A percentile compares a stretch with the other conserved stretches of the same genome.
Conservation (phyloP, 2,888 invertebrate genomes). For the Schizotus pectinicornis region DNA sequence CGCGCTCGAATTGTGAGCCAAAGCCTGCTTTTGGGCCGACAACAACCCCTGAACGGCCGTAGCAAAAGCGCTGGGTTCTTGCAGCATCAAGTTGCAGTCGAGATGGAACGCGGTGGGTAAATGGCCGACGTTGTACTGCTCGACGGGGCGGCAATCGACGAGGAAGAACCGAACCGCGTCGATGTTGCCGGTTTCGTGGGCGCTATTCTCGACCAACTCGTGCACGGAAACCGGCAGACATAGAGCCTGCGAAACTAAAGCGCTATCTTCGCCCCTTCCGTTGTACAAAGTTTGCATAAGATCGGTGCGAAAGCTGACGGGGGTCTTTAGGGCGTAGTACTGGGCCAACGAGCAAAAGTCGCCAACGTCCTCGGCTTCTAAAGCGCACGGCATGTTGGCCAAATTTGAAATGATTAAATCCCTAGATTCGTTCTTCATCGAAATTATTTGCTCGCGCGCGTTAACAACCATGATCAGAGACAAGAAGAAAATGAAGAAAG, state of each 20-base stretch:
- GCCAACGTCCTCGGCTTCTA: constrained; percentile 92
- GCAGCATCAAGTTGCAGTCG: constrained; percentile 96
- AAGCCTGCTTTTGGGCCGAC: constrained; percentile 85
- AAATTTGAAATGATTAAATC: constrained; percentile 63
- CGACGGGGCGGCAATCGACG: constrained; percentile 95
- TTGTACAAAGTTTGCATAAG: constrained; percentile 68
- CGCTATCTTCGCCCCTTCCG: constrained; percentile 42
- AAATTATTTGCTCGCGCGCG: constrained; percentile 84
- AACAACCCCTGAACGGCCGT: constrained; percentile 93
- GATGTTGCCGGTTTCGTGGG: constrained; percentile 66
- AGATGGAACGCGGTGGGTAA: constrained; percentile 97
- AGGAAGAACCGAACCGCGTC: constrained; percentile 85
- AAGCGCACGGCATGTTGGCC: constrained; percentile 75
- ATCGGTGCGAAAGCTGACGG: constrained; percentile 89
- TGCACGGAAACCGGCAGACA: constrained; percentile 96
- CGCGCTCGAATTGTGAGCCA: constrained; percentile 85
- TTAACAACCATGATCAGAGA: constrained; percentile 95
- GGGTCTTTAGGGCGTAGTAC: constrained; percentile 93
- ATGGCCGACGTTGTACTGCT: constrained; percentile 97
- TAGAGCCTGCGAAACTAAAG: constrained; percentile 77
- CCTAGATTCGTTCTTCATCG: constrained; percentile 75
- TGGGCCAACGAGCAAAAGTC: constrained; percentile 98
- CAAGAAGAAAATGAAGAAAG: constrained; percentile 94
- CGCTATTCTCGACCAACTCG: constrained; percentile 86
- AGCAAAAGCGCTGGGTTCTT: constrained; percentile 93